Base-by-base conservation (phyloP, 2,888 invertebrate species). In the Pediacus dermestoides region DNA sequence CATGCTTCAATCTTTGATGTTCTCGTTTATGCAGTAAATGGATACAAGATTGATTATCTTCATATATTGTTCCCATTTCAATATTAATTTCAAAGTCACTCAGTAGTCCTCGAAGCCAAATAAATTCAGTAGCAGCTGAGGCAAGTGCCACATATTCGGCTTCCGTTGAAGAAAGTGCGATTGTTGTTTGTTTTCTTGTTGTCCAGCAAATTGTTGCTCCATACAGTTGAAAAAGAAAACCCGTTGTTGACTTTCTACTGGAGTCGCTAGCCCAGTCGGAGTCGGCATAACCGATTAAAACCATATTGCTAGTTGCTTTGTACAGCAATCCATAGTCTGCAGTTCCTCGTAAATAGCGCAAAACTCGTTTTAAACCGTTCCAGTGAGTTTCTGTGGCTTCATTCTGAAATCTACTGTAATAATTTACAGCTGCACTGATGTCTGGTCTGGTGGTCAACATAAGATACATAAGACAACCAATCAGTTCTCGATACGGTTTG, bases 121-220 rank as follows among this genome's bases (percentile, higher is more conserved):
- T 28, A 4, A 50, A 18, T 31, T 63, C 59, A 12, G 44, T 30
- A 4, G 44, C 50, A 4, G 52, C 54, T 16, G 34, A 44, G 11
- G 52, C 44, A 11, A 60, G 35, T 2, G 61, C 57, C 3, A 61
- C 41, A 39, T 59, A 60, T 39, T 64, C 58, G 2, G 62, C 56
- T 43, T 62, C 61, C 6, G 61, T 58, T 1, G 58, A 56, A 10
- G 61, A 61, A 1, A 59, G 33, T 1, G 57, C 49, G 3, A 60
- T 57, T 11, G 49, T 35, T 13, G 42, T 37, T 39, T 64, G 64
- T 41, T 50, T 61, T 30, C 47, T 56, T 8, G 58, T 55, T 3
- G 34, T 35, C 63, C 61, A 65, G 22, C 37, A 35, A 2, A 61
- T 50, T 0, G 53, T 52, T 21, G 42, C 44, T n/a, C 55, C 55